phyloP scores from a whole-genome alignment of 2,797 vertebrate species.

The Stomatorhinus walkeri region DNA sequence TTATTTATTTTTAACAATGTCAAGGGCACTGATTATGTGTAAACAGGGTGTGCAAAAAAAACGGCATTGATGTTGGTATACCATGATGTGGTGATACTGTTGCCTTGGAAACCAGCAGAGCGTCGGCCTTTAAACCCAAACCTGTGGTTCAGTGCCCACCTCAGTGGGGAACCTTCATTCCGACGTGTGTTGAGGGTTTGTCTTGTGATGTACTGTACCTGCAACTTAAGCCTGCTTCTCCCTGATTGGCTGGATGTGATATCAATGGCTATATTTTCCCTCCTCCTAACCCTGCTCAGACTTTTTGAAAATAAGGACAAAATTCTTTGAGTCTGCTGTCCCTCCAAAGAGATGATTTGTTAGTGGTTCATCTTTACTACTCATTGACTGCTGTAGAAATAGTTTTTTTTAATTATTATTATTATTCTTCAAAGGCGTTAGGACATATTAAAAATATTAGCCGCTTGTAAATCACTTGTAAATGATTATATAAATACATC shows the following conservation, averaged over 20 bases:
- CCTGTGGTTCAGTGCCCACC: conserved; percentile 21
- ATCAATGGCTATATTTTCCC: conserved; percentile 62
- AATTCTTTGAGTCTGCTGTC: conserved; percentile 60
- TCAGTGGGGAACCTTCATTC: conserved; percentile 5
- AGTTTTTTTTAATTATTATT: conserved; percentile 44
- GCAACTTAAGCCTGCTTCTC: conserved; percentile 57
- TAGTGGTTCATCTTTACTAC: conserved; percentile 36
- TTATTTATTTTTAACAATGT: conserved; percentile 55
- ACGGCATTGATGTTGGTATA: conserved; percentile 50
- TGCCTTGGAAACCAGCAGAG: conserved; percentile 43
- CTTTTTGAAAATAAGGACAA: conserved; percentile 50
- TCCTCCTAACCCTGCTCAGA: conserved; percentile 56
- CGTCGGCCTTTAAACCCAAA: conserved; percentile 38
- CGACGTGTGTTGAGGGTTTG: neutral
- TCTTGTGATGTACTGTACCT: conserved; percentile 15
- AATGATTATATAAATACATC: conserved; percentile 67
- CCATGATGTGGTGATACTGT: conserved; percentile 40
- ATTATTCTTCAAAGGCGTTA: conserved; percentile 62
- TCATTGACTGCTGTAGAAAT: conserved; percentile 69
- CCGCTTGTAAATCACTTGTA: conserved; percentile 74
- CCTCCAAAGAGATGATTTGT: conserved; percentile 68
- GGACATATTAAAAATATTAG: conserved; percentile 75
- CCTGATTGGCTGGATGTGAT: conserved; percentile 56
- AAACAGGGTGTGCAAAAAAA: conserved; percentile 59
- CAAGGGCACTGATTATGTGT: conserved; percentile 65